phyloP scores from a whole-genome alignment of 1,140 invertebrate species.

The Periplaneta americana region DNA sequence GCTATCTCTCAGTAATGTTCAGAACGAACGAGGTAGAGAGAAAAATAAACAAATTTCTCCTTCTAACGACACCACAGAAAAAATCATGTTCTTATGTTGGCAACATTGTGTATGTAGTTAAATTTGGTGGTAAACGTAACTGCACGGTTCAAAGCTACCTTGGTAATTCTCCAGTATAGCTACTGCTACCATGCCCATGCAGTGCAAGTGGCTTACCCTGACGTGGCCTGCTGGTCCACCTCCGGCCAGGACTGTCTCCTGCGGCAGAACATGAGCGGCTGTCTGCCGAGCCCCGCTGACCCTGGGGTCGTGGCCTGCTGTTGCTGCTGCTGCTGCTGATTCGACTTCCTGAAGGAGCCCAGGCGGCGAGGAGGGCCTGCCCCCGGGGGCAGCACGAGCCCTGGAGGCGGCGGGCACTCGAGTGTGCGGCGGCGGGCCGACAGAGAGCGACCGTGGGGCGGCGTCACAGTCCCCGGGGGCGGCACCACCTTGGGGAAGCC shows the following conservation, averaged over 20 bases:
- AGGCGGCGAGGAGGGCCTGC: slow-evolving; percentile 30
- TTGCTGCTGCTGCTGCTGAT: slow-evolving; percentile 43
- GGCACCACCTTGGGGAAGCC: slow-evolving; percentile 47
- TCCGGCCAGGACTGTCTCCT: slow-evolving; percentile 73
- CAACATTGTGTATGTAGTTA: too few species aligned
- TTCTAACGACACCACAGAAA: too few species aligned
- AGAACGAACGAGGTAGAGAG: too few species aligned
- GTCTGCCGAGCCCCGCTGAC: background rate
- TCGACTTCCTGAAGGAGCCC: slow-evolving; percentile 29
- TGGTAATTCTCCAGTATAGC: too few species aligned
- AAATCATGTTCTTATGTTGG: too few species aligned
- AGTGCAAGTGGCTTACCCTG: slow-evolving; percentile 50
- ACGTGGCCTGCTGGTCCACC: slow-evolving; percentile 70
- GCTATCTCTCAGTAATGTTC: too few species aligned
- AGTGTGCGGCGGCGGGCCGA: slow-evolving; percentile 34
- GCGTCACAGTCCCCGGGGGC: slow-evolving; percentile 47
- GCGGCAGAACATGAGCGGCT: slow-evolving; percentile 58
- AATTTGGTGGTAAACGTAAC: too few species aligned
- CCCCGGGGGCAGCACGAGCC: slow-evolving; percentile 43
- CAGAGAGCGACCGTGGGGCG: slow-evolving; percentile 40
- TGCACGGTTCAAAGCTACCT: too few species aligned
- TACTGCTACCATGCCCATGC: background rate
- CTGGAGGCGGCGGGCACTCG: slow-evolving; percentile 26
- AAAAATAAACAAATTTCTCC: too few species aligned
- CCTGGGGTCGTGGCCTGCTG: slow-evolving; percentile 44